Evolutionary conservation across 2,113 vertebrate genomes (phyloP), one percentile per base, ranked within the genome.

Genomic region (Podarcis muralis): DNA sequence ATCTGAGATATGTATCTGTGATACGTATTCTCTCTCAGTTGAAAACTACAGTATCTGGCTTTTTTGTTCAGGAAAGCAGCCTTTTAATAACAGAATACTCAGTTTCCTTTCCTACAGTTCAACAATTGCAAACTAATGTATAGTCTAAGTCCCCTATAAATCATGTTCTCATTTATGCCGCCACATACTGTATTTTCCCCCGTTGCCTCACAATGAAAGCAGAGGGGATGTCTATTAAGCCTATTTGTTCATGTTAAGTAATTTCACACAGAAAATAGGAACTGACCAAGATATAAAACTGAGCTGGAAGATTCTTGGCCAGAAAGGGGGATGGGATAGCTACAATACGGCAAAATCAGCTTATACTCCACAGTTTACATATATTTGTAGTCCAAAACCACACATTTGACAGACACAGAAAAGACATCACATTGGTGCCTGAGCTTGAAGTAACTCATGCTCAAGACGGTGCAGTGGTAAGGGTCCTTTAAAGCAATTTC

Each of bases 31-130:
- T 22, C 86, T 59, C 84, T 87, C 85, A 91, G 40, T 22, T 27
- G 22, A 25, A 65, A 30, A 2, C 18, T 27, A n/a, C n/a, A n/a
- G n/a, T n/a, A 48, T 65, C 57, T 88, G 40, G 2, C 16, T 32
- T 43, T n/a, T 59, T 62, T 23, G n/a, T 1, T 43, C 18, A 8
- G 15, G 27, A 87, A 83, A 57, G 48, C 32, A 79, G 18, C 37
- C 62, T 81, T 65, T 43, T 83, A 43, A 6, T 83, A 43, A 43
- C 48, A 86, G 59, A 93, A 88, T 37, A 40, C 37, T 20, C 84
- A 62, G 59, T 87, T 48, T 57, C 66, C 43, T 82, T 7, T 59
- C 43, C 30, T 48, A 1, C 15, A 69, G 65, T 13, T 83, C 16
- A 75, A 82, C 18, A 86, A 59, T 13, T 53, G 27, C 53, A 76